Base-by-base conservation (phyloP, 1,140 invertebrate genomes). In the Drosophila elegans region DNA sequence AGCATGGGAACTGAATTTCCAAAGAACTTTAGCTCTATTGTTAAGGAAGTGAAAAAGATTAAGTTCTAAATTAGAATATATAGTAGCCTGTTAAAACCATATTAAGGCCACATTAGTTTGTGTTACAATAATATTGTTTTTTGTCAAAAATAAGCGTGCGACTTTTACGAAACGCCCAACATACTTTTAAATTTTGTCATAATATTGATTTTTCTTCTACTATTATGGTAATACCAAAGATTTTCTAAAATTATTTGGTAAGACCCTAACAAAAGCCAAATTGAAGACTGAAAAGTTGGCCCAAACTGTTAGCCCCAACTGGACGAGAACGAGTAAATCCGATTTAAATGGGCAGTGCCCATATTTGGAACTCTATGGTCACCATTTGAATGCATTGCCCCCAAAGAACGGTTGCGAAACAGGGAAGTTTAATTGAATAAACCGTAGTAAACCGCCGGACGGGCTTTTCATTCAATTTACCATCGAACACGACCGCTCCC, bases 391-490 rank as follows among this genome's bases (percentile, higher is more conserved):
- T 45, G n/a, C 41, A 46, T 38, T 38, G 39, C 12, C 29, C 3
- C 45, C 27, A 29, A n/a, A 16, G 67, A 51, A 29, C 13, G 42
- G 52, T n/a, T n/a, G 34, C 12, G 49, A 36, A 44, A 69, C 38
- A 42, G 62, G 74, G 49, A 39, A 36, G 51, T 61, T 77, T 77
- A 77, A 77, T 77, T 77, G 55, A 77, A 77, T 77, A 68, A 76
- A 51, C 42, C 54, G 54, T 57, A 41, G 72, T 42, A 75, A 77
- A 61, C 51, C 56, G 74, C 39, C 51, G 48, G 62, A 41, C 73
- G 36, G 74, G 74, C 74, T 77, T 77, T 77, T 69, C 62, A 77
- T 77, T 77, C 63, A 77, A 77, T 77, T 77, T 76, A 52, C 41
- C 73, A 59, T 46, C 73, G 53, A 57, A 29, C 13, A 45, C 38